A percentile compares a stretch with the other conserved stretches of the same genome.
Evolutionary conservation across 2,797 vertebrate genomes (phyloP).

Genomic region (Halcyon badia): DNA sequence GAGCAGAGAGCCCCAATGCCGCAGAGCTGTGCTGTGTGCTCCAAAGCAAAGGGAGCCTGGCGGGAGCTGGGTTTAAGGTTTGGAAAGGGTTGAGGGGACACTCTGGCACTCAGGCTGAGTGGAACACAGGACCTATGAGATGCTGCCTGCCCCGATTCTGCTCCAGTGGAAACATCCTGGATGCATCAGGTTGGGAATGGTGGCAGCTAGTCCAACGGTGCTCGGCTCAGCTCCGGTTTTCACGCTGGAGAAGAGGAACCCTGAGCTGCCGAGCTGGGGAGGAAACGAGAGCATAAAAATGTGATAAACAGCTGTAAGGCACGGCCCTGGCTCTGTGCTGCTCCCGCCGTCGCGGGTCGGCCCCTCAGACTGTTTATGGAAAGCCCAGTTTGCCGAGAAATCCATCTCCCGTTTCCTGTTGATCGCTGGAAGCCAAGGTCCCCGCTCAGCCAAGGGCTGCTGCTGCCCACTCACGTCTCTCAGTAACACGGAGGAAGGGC

Average conservation of each 20-base stretch:
- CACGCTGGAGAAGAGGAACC: background rate
- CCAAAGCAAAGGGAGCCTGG: background rate
- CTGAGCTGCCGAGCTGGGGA: background rate
- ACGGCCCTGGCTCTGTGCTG: slow-evolving; percentile 20
- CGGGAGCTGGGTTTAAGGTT: background rate
- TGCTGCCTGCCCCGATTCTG: background rate
- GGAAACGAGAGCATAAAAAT: slow-evolving; percentile 56
- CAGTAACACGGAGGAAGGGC: background rate
- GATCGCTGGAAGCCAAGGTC: slow-evolving; percentile 64
- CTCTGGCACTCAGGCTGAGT: background rate
- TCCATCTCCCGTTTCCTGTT: slow-evolving; percentile 77
- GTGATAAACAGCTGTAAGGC: slow-evolving; percentile 62
- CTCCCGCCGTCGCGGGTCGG: slow-evolving; percentile 59
- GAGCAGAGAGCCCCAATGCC: background rate
- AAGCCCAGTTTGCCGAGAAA: slow-evolving; percentile 75
- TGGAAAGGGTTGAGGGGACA: background rate
- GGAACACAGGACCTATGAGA: background rate
- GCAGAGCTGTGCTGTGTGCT: rapidly evolving
- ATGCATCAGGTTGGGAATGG: background rate
- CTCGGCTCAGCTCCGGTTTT: rapidly evolving
- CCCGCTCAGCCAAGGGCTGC: slow-evolving; percentile 34
- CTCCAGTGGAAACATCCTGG: background rate
- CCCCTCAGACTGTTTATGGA: slow-evolving; percentile 76
- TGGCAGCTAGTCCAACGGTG: rapidly evolving
- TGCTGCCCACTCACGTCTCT: background rate